Evolutionary conservation across 2,888 invertebrate species (phyloP).

Genomic region (Cotesia congregata): DNA sequence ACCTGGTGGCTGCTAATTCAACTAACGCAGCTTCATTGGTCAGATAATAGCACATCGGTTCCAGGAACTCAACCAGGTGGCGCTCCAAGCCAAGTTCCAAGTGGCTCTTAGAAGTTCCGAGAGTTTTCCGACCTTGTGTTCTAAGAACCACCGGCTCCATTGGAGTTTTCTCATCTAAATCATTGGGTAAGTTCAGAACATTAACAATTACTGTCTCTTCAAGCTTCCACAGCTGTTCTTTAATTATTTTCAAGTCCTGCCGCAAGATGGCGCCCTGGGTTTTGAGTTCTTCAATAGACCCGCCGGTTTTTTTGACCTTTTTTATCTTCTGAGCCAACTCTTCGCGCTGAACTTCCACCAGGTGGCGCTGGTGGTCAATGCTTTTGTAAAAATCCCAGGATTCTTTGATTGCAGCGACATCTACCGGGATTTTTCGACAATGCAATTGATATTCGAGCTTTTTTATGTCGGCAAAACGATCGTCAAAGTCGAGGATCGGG

Average conservation of each 20-base stretch:
- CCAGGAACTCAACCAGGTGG: constrained; percentile 70
- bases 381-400: constrained; percentile 77
- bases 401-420: constrained; percentile 74
- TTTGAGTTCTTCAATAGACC: constrained; percentile 57
- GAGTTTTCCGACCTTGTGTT: constrained; percentile 45
- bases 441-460: constrained; percentile 73
- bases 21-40: constrained; percentile 80
- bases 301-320: constrained; percentile 58
- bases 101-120: not conserved
- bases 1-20: constrained; percentile 75
- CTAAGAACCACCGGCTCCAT: constrained; percentile 47
- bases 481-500: constrained; percentile 79
- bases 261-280: constrained; percentile 74
- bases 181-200: constrained; percentile 80
- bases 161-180: constrained; percentile 78
- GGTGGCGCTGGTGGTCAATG: constrained; percentile 71
- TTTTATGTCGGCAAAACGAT: constrained; percentile 72
- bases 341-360: constrained; percentile 73
- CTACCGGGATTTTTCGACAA: constrained; percentile 72
- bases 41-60: constrained; percentile 76
- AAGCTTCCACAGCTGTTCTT: constrained; percentile 78
- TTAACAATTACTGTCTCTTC: constrained; percentile 79
- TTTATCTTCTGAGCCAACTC: constrained; percentile 72
- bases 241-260: constrained; percentile 77
- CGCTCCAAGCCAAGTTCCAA: not conserved